These are phyloP conservation scores for Synergus gifuensis DNA, from an alignment of 2,888 invertebrate genomes.

Conservation along the genomic window DNA sequence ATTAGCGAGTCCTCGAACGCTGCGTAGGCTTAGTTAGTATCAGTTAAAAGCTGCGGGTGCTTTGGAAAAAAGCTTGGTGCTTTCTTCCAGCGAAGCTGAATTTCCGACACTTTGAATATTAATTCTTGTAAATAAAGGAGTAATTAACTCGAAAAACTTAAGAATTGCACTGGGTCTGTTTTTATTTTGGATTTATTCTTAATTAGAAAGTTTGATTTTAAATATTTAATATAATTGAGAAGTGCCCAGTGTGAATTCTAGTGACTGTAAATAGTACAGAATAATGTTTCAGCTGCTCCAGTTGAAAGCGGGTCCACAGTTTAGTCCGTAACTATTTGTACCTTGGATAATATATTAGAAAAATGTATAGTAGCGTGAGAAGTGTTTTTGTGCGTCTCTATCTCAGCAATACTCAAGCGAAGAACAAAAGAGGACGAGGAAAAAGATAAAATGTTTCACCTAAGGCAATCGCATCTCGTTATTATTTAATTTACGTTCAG, in stretches of 20 bases:
- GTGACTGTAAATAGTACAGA: conserved; percentile 55
- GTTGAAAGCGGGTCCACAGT: conserved; percentile 49
- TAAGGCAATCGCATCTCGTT: conserved; percentile 49
- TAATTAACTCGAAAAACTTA: not conserved
- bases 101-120: not conserved
- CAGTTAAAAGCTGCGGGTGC: conserved; percentile 22
- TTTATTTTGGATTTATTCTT: not conserved
- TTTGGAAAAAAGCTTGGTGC: conserved; percentile 27
- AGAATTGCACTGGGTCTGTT: conserved; percentile 19
- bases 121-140: conserved; percentile 27
- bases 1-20: conserved; percentile 19
- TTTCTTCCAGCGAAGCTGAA: conserved; percentile 33
- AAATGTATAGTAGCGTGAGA: conserved; percentile 51
- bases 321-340: conserved; percentile 40
- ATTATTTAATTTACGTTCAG: conserved; percentile 73
- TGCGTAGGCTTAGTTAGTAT: not conserved
- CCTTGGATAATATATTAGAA: conserved; percentile 41
- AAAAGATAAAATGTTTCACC: conserved; percentile 30
- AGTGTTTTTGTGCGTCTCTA: conserved; percentile 52
- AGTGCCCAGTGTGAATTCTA: conserved; percentile 51
- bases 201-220: not conserved
- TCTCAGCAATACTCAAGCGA: conserved; percentile 59
- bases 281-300: conserved; percentile 50
- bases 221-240: conserved; percentile 51
- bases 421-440: conserved; percentile 43